phyloP scores from a whole-genome alignment of 1,140 invertebrate genomes.

The Bathynomus jamesi region DNA sequence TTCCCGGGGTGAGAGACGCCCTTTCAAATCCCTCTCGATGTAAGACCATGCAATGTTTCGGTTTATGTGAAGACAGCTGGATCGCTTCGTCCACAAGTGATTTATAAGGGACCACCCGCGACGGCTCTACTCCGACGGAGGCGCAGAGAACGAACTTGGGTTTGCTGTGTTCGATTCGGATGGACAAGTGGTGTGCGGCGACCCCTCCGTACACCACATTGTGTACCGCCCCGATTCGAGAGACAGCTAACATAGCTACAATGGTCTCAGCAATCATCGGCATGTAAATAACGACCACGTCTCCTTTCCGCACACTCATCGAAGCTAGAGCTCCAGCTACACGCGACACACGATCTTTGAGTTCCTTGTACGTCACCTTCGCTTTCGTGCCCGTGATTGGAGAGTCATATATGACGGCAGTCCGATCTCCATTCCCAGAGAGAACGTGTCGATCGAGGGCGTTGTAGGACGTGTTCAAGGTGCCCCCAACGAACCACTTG shows the following conservation, averaged over 20 bases:
- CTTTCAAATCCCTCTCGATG: slow-evolving; percentile 56
- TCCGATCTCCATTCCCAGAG: slow-evolving; percentile 63
- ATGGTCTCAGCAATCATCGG: slow-evolving; percentile 79
- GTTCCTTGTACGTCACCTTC: slow-evolving; percentile 68
- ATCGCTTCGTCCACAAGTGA: slow-evolving; percentile 80
- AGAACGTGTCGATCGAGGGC: slow-evolving; percentile 86
- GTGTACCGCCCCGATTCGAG: slow-evolving; percentile 72
- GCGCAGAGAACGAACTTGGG: slow-evolving; percentile 82
- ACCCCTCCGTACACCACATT: slow-evolving; percentile 86
- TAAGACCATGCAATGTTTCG: slow-evolving; percentile 68
- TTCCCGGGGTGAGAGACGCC: slow-evolving; percentile 52
- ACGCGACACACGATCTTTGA: slow-evolving; percentile 61
- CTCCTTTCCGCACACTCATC: slow-evolving; percentile 66
- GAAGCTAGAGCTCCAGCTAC: slow-evolving; percentile 65
- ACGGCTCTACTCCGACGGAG: slow-evolving; percentile 81
- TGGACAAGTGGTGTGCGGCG: slow-evolving; percentile 73
- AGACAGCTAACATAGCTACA: slow-evolving; percentile 73
- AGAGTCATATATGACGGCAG: slow-evolving; percentile 82
- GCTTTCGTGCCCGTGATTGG: slow-evolving; percentile 67
- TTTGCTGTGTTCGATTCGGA: slow-evolving; percentile 74
- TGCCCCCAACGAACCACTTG: slow-evolving; percentile 86
- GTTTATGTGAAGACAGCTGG: slow-evolving; percentile 43
- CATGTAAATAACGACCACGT: slow-evolving; percentile 81
- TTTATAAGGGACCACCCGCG: slow-evolving; percentile 76
- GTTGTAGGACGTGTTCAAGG: slow-evolving; percentile 88